Conservation (phyloP, 2,888 invertebrate genomes). For the Axea sp. region DNA sequence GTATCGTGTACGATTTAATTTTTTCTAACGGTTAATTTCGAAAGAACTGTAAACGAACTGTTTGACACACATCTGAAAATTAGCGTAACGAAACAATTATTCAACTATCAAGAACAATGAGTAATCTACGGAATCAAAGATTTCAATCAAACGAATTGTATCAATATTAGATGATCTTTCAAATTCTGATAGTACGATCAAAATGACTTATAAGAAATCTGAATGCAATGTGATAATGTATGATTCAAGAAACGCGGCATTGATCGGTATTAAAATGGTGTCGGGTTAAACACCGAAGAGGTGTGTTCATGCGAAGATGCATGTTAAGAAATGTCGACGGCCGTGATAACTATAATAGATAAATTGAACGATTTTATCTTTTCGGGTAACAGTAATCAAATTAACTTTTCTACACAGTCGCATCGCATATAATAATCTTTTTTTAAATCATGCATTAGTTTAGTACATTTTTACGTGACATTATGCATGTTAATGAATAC, state of each 20-base stretch:
- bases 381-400: constrained; percentile 27
- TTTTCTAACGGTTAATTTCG: too few relatives aligned
- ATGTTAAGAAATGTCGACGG: constrained; percentile 18
- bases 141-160: constrained; percentile 6
- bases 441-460: too few relatives aligned
- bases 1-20: too few relatives aligned
- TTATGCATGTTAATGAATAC: too few relatives aligned
- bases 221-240: constrained; percentile 9
- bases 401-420: constrained; percentile 16
- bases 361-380: constrained; percentile 11
- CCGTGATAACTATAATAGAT: constrained; percentile 27
- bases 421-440: constrained; percentile 5
- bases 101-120: too few relatives aligned
- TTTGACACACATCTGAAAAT: too few relatives aligned
- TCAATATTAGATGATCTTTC: constrained; percentile 9
- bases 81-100: too few relatives aligned
- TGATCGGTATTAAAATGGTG: constrained; percentile 13
- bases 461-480: too few relatives aligned
- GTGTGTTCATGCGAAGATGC: constrained; percentile 24
- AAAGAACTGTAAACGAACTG: too few relatives aligned
- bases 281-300: constrained; percentile 17
- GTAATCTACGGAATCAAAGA: too few relatives aligned
- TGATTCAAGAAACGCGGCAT: constrained; percentile 13
- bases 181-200: background rate
- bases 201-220: constrained; percentile 15